These are phyloP conservation scores for Mastomys coucha DNA, from an alignment of 2,113 vertebrate species.

Conservation along the genomic window DNA sequence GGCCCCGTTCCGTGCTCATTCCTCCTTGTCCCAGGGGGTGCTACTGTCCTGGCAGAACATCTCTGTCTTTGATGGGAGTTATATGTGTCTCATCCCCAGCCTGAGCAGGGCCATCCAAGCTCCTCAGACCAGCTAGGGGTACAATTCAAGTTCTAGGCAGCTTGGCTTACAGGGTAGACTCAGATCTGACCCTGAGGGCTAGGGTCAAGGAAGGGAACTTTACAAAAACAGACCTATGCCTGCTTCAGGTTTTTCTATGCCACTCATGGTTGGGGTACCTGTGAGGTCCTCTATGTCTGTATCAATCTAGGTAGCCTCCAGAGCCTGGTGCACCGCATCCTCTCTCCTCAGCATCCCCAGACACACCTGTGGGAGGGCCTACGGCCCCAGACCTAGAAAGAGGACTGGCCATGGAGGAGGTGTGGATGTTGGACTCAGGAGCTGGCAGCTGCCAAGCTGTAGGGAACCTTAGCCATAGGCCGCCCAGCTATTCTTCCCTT, in stretches of 20 bases:
- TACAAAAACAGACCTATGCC: background rate
- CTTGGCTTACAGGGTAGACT: background rate
- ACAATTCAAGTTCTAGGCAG: rapidly evolving
- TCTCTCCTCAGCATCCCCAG: background rate
- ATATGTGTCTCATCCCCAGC: rapidly evolving
- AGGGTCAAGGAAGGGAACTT: background rate
- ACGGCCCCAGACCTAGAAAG: background rate
- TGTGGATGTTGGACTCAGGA: background rate
- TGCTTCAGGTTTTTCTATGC: background rate
- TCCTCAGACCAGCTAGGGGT: no score
- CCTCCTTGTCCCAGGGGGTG: rapidly evolving
- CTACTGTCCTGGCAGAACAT: rapidly evolving
- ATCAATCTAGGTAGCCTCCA: rapidly evolving
- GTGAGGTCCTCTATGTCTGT: background rate
- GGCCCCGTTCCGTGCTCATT: rapidly evolving
- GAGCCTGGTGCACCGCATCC: background rate
- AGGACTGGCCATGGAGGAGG: background rate
- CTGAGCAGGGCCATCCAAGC: background rate
- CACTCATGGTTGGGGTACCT: background rate
- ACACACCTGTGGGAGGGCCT: background rate
- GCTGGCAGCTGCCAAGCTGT: background rate
- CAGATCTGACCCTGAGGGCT: background rate
- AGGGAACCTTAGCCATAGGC: background rate
- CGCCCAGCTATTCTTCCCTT: background rate
- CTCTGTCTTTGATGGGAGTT: background rate